phyloP scores from a whole-genome alignment of 2,888 invertebrate species.

The Tipula vernalis region DNA sequence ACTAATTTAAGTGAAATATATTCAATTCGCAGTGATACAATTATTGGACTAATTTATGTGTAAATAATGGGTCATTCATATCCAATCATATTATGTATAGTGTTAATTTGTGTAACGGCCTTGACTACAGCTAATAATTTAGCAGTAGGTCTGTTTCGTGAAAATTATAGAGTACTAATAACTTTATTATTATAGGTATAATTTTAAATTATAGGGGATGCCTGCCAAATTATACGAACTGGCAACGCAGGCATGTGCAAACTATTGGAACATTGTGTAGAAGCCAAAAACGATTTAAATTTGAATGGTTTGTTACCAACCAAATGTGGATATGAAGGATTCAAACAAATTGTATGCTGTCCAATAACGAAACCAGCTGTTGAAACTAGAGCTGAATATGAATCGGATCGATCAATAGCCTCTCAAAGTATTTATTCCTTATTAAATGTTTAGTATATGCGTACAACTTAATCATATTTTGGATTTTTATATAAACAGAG shows the following conservation, averaged over 20 bases:
- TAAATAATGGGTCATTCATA: too few relatives aligned
- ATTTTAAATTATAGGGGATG: not conserved
- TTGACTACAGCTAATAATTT: not conserved
- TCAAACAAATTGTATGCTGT: not conserved
- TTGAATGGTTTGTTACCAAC: not conserved
- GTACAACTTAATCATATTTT: not conserved
- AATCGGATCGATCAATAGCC: not conserved
- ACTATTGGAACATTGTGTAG: not conserved
- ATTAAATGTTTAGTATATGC: not conserved
- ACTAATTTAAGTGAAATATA: too few relatives aligned
- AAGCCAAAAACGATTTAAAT: not conserved
- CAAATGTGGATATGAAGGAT: not conserved
- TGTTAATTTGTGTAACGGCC: too few relatives aligned
- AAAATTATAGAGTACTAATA: not conserved
- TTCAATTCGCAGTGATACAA: too few relatives aligned
- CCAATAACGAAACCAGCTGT: not conserved
- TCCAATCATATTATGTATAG: too few relatives aligned
- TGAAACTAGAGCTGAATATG: too few relatives aligned
- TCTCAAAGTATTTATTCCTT: not conserved
- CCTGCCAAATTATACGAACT: not conserved
- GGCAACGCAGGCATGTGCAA: not conserved
- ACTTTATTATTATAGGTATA: not conserved
- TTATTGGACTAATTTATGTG: too few relatives aligned
- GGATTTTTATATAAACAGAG: not conserved
- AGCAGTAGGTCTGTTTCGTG: not conserved